Evolutionary conservation across 2,113 vertebrate species (phyloP), one percentile per base, ranked within the genome.

Genomic region (Podarcis cretensis): DNA sequence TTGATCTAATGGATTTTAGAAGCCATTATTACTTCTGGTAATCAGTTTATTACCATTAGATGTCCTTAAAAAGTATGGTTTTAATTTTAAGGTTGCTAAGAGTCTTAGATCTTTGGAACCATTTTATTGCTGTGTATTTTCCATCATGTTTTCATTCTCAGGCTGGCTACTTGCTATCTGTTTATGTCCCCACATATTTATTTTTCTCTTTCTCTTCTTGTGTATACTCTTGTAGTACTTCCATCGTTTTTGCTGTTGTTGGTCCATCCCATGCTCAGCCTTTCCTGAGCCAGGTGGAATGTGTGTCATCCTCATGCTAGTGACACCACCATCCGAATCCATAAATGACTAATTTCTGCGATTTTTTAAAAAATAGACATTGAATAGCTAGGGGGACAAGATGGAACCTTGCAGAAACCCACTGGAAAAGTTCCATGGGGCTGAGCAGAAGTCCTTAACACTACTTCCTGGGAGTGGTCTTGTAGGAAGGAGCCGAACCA

Each of bases 1-100:
- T 76, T 83, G 57, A 75, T 83, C 81, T 88, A 83, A 88, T 88
- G 81, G 81, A 35, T 83, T 66, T 83, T 83, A 83, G 73, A 88
- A 77, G 81, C 40, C 23, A 57, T 77, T 88, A 88, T 68, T 83
- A 77, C 30, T 68, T 77, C 73, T 77, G 63, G 73, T 66, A 83
- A 83, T 83, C 74, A 35, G 71, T 88, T 88, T 83, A 83, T 88
- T 88, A 77, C 73, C n/a, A 54, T 77, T 68, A 27, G 40, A 76
- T 83, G 18, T 68, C 63, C 30, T 20, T 25, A 32, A 76, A 71
- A 76, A 83, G 73, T 65, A 54, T 88, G 87, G 37, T 83, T 68
- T 88, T 69, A 88, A 88, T 88, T 88, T 88, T 76, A 48, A 54
- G 30, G 59, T 77, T 77, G 23, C 16, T 68, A 35, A 66, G 54